These are phyloP conservation scores for Hemicentrotus pulcherrimus DNA, from an alignment of 35 echinoderm and acorn worm species.

Conservation along the genomic window DNA sequence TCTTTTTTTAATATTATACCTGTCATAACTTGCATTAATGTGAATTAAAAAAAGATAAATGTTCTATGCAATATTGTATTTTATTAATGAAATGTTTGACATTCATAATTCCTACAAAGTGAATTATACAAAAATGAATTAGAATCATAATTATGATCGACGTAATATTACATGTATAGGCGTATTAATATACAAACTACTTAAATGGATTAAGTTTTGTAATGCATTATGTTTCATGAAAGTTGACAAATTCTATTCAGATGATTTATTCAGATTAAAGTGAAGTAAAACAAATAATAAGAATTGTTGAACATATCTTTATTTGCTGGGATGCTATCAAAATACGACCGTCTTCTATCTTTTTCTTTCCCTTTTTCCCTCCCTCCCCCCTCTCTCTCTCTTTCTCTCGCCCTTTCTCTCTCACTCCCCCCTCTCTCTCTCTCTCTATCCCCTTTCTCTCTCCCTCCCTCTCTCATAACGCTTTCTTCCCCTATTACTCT, in stretches of 20 bases:
- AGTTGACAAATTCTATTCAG: neutral
- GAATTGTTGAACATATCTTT: neutral
- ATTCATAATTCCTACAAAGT: neutral
- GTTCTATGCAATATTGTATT: neutral
- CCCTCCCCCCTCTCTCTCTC: neutral
- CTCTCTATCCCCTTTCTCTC: neutral
- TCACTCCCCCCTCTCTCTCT: neutral
- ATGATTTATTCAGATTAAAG: neutral
- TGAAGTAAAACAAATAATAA: neutral
- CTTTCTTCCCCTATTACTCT: too few relatives aligned
- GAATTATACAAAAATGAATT: neutral
- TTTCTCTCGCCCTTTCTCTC: neutral
- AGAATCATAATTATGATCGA: neutral
- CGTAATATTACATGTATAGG: neutral
- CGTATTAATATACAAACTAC: neutral
- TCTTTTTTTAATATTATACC: neutral
- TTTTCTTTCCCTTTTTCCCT: too few relatives aligned
- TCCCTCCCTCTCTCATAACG: too few relatives aligned
- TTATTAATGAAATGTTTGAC: neutral
- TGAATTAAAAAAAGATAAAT: neutral
- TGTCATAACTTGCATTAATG: neutral
- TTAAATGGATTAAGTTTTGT: neutral
- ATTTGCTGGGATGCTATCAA: neutral
- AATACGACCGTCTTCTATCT: neutral
- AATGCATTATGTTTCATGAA: slow-evolving; percentile 6